Evolutionary conservation across 2,113 vertebrate genomes (phyloP).

Genomic region (Sceloporus undulatus): DNA sequence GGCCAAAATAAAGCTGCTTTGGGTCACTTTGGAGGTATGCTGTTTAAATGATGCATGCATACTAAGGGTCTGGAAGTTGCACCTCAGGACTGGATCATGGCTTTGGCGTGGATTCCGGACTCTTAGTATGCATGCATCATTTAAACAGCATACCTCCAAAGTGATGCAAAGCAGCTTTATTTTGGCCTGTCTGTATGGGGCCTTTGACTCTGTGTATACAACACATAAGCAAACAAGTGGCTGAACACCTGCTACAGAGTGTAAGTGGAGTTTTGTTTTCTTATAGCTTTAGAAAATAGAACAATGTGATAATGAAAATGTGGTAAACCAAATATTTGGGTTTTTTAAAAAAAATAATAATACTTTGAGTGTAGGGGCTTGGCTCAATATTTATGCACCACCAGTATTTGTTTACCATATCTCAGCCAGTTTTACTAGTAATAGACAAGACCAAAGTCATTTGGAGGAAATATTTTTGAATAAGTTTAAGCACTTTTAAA

Average conservation of each 20-base stretch:
- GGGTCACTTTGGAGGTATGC: too few relatives aligned
- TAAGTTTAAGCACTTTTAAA: neutral
- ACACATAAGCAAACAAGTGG: neutral
- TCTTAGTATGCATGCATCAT: too few relatives aligned
- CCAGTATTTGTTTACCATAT: neutral
- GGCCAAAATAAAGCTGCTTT: too few relatives aligned
- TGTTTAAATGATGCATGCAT: too few relatives aligned
- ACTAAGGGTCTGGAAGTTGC: too few relatives aligned
- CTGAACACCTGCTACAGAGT: neutral
- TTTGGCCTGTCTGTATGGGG: too few relatives aligned
- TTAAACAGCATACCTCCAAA: too few relatives aligned
- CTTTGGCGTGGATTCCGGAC: too few relatives aligned
- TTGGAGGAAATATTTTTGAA: neutral
- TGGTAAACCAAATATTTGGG: neutral
- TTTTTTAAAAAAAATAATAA: neutral
- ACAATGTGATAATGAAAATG: neutral
- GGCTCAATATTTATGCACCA: neutral
- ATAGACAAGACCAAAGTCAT: neutral
- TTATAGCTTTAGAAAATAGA: neutral
- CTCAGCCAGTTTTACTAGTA: rapidly evolving
- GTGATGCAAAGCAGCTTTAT: too few relatives aligned
- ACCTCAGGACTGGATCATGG: too few relatives aligned
- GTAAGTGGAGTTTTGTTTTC: neutral
- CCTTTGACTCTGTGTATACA: neutral
- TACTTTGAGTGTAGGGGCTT: neutral